Conservation (phyloP, 1,140 invertebrate species). For the Laodelphax striatellus region DNA sequence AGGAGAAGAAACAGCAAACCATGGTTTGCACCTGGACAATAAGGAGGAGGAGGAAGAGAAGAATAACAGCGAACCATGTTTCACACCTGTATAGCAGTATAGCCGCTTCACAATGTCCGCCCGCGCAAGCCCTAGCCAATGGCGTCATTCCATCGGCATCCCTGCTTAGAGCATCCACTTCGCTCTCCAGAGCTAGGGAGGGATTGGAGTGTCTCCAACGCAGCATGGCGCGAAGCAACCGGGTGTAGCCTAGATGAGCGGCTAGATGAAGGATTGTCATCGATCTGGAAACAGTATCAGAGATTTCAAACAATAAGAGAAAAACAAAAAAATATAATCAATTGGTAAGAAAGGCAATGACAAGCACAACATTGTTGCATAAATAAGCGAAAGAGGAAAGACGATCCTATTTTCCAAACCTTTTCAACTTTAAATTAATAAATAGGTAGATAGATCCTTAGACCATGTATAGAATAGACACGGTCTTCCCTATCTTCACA, state of each 20-base stretch:
- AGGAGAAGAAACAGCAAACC: too few relatives aligned
- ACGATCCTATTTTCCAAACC: too few relatives aligned
- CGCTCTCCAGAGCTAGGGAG: constrained; percentile 72
- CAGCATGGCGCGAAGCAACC: constrained; percentile 66
- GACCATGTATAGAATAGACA: too few relatives aligned
- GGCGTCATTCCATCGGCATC: constrained; percentile 86
- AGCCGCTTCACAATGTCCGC: constrained; percentile 74
- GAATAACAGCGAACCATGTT: constrained; percentile 45
- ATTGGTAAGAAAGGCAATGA: too few relatives aligned
- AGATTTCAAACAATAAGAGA: too few relatives aligned
- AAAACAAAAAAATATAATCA: too few relatives aligned
- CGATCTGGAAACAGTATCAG: constrained; percentile 41
- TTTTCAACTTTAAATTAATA: too few relatives aligned
- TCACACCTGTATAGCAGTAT: constrained; percentile 52
- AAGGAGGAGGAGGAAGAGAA: too few relatives aligned
- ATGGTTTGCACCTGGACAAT: constrained; percentile 29
- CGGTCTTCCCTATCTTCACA: too few relatives aligned
- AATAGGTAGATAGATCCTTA: too few relatives aligned
- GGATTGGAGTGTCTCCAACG: constrained; percentile 82
- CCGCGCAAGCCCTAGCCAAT: constrained; percentile 77
- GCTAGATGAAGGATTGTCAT: constrained; percentile 83
- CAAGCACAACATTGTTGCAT: too few relatives aligned
- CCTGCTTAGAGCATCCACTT: constrained; percentile 84
- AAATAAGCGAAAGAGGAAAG: too few relatives aligned
- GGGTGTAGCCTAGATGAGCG: constrained; percentile 72